Percentiles rank a stretch among this genome's conserved stretches.
Conservation (phyloP, 2,113 vertebrate species). For the Perca flavescens region DNA sequence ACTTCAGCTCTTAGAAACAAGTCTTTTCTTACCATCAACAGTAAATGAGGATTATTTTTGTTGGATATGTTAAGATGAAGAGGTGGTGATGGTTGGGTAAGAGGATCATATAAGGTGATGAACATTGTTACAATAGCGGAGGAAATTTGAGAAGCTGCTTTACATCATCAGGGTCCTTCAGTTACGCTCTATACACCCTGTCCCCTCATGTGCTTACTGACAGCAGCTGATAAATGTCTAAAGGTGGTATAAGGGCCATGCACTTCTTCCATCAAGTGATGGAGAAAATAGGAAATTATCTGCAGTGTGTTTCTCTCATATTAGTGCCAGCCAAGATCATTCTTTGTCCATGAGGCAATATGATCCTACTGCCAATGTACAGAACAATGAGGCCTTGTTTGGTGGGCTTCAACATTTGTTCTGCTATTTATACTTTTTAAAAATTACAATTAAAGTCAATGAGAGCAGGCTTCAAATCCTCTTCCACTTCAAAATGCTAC, state of each 20-base stretch:
- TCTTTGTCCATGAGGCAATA: conserved; percentile 10
- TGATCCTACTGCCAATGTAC: background rate
- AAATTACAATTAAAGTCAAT: too few species aligned
- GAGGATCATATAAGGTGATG: conserved; percentile 3
- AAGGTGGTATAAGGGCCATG: background rate
- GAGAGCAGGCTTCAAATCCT: too few species aligned
- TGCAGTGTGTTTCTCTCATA: background rate
- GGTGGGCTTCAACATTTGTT: too few species aligned
- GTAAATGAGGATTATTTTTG: background rate
- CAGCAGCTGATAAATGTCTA: conserved; percentile 18
- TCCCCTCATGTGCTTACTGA: conserved; percentile 38
- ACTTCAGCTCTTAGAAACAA: background rate
- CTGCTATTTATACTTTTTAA: too few species aligned
- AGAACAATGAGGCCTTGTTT: conserved; percentile 5
- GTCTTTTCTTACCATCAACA: background rate
- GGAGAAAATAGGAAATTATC: conserved; percentile 21
- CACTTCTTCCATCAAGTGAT: background rate
- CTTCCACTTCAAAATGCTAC: too few species aligned
- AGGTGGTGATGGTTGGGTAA: background rate
- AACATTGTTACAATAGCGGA: background rate
- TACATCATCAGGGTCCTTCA: conserved; percentile 2
- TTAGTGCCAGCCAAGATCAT: background rate
- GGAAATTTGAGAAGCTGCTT: conserved; percentile 45
- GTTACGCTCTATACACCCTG: conserved; percentile 22
- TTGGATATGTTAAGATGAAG: background rate